Base-by-base conservation (phyloP, 2,888 invertebrate genomes). In the Polydrusus pterygomalis region DNA sequence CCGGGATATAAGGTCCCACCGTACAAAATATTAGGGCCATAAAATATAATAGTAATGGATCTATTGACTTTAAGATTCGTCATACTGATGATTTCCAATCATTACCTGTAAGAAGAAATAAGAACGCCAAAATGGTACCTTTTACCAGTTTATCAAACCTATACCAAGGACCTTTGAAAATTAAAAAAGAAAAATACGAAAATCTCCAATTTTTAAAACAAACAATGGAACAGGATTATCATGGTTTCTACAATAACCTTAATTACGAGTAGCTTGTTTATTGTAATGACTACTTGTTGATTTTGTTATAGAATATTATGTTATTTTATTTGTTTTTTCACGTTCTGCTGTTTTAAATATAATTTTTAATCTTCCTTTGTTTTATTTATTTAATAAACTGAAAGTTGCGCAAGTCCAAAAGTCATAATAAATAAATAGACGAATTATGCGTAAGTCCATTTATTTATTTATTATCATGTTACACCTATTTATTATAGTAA, bases 11-110 rank as follows among this genome's bases (percentile, higher is more conserved):
- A 43, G 25, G 62, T 38, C 45, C 68, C 20, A 69, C 54, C 8
- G 76, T 76, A 45, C 47, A 51, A 38, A 63, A 76, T 68, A 64
- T 75, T 38, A 30, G 70, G 49, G 34, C 51, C 11, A 20, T 68
- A 38, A 68, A 54, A 34, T 68, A 62, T 63, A 51, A 62, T 63
- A 38, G 18, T 49, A 30, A 60, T 13, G 62, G 63, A 49, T 38
- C 47, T 49, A 63, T 70, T 30, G 62, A 63, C 1, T 63, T 47
- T 34, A 74, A 74, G 51, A 45, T 47, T 62, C 43, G 70, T 51
- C 63, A 74, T 38, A 30, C 70, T 63, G 69, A 64, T 34, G 63
- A 74, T 51, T 69, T 54, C 40, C 15, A 72, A 43, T 45, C 25
- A 56, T 56, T 67, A 38, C 67, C 49, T 54, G 38, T 51, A 38